Evolutionary conservation across 2,888 invertebrate genomes (phyloP), one percentile per base, ranked within the genome.

Genomic region (Polydrusus pterygomalis): DNA sequence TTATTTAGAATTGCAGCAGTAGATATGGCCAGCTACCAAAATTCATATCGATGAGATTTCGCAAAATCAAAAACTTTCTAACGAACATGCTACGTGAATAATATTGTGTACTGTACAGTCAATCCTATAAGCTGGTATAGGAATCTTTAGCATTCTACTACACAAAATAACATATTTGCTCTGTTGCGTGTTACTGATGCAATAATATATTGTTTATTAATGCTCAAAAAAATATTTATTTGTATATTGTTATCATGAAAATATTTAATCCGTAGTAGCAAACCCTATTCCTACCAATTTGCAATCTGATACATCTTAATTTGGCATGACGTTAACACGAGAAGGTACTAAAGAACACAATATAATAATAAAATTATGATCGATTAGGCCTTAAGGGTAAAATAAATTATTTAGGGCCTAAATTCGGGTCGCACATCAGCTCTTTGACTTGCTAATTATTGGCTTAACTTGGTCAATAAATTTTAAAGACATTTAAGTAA

Each of bases 401-500:
- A 60, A 60, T 60, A 38, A 18, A 38, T 60, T 60, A 58, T 60
- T 60, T 60, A 60, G 18, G 15, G 38, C 38, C n/a, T 17, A 30
- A 34, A 56, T 56, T 25, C 15, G 34, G 7, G 34, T 15, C 56
- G 38, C 11, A 34, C 58, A 58, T 38, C 38, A 60, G 17, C 58
- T 38, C 11, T 60, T 60, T 18, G 58, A 60, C 58, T 60, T 60
- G 58, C 38, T 60, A 60, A 60, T 54, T 25, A 25, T 54, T 25
- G 25, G 25, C n/a, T 11, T 54, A 25, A 51, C 25, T 54, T 54
- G 11, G 25, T 25, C 54, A 54, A 54, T 56, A 34, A 34, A 56
- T 34, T 30, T 34, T 30, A 56, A n/a, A 56, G 9, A 2, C 34
- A 3, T 56, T 56, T 15, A 56, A 30, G 15, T n/a, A 56, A 0